Evolutionary conservation across 2,113 vertebrate species (phyloP).

Genomic region (Oceanites oceanicus): DNA sequence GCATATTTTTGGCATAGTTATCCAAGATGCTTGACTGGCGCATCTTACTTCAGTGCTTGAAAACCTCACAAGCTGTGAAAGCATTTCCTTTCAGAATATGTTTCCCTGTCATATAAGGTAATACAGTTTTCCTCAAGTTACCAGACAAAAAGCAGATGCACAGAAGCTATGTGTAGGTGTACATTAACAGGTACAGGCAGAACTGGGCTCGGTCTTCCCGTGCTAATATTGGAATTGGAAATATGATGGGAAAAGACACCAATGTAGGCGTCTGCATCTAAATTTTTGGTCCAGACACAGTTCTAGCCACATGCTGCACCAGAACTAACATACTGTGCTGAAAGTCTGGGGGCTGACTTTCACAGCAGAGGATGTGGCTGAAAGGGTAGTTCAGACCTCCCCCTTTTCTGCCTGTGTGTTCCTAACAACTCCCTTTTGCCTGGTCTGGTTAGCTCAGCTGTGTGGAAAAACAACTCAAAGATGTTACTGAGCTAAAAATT

Average conservation of each 20-base stretch:
- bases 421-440: not conserved
- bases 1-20: not conserved
- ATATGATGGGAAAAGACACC: not conserved
- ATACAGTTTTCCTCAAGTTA: not conserved
- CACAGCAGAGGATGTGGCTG: not conserved
- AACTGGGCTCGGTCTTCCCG: not conserved
- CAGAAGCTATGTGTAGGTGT: conserved; percentile 48
- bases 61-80: conserved; percentile 4
- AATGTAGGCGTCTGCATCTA: not conserved
- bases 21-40: not conserved
- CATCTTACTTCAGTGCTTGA: not conserved
- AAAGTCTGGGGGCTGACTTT: not conserved
- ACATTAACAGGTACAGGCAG: conserved; percentile 58
- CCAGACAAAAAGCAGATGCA: conserved; percentile 61
- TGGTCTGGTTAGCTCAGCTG: not conserved
- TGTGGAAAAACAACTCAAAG: not conserved
- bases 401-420: not conserved
- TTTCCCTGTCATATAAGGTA: conserved; percentile 24
- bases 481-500: not conserved
- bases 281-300: conserved; percentile 14
- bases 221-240: conserved; percentile 19
- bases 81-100: not conserved
- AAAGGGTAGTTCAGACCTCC: not conserved
- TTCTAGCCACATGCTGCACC: conserved; percentile 6
- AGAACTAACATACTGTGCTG: not conserved